Percentiles rank a stretch among this genome's conserved stretches.
phyloP scores from a whole-genome alignment of 2,113 vertebrate species.

The Collichthys lucidus region DNA sequence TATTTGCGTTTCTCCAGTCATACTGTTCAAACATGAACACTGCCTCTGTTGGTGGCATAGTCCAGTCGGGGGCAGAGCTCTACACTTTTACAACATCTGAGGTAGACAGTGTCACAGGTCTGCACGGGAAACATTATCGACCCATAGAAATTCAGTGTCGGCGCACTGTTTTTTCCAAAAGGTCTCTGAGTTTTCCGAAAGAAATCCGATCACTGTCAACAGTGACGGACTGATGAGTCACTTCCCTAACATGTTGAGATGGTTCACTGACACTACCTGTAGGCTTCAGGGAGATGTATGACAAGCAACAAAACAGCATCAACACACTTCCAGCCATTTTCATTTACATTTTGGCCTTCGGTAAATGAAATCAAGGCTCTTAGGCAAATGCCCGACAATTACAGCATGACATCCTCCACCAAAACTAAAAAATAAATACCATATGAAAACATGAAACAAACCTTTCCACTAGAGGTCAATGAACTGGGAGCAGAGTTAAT shows the following conservation, averaged over 20 bases:
- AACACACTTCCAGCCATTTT: conserved; percentile 29
- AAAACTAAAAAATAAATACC: conserved; percentile 58
- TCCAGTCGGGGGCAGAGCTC: conserved; percentile 16
- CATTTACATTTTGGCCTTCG: conserved; percentile 52
- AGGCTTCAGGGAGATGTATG: background rate
- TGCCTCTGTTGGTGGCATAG: background rate
- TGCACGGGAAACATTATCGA: conserved; percentile 19
- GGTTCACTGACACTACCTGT: conserved; percentile 27
- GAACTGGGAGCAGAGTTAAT: conserved; percentile 26
- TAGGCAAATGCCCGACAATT: conserved; percentile 41
- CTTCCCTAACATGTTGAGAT: conserved; percentile 26
- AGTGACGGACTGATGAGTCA: background rate
- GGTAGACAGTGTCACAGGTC: conserved; percentile 69
- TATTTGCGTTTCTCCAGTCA: conserved; percentile 5
- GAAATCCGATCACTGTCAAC: background rate
- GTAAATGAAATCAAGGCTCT: conserved; percentile 35
- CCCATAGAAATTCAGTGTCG: background rate
- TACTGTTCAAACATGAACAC: background rate
- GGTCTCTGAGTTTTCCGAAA: conserved; percentile 16
- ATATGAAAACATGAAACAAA: conserved; percentile 57
- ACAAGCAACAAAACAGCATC: background rate
- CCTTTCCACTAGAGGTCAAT: background rate
- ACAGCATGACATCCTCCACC: conserved; percentile 37
- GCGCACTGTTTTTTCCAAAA: background rate
- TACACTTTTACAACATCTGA: conserved; percentile 58